A percentile compares a stretch with the other conserved stretches of the same genome.
Conservation (phyloP, 2,888 invertebrate species). For the Diaprepes abbreviatus region DNA sequence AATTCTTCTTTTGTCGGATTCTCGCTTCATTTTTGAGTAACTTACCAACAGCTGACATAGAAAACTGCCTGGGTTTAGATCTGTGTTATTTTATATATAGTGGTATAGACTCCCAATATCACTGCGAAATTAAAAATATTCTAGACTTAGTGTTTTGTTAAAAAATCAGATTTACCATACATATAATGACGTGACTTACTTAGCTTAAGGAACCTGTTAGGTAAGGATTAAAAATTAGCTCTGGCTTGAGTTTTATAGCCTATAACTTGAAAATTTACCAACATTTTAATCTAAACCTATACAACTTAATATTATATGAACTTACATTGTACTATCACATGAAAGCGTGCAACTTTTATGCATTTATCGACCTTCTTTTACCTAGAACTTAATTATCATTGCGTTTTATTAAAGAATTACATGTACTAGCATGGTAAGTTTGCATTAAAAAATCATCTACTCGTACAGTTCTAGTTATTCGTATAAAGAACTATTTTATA, state of each 20-base stretch:
- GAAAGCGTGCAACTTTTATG: conserved; percentile 9
- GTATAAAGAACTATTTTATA: too few species aligned
- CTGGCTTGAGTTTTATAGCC: neutral
- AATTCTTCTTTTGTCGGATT: too few species aligned
- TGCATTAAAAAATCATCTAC: conserved; percentile 19
- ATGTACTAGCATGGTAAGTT: conserved; percentile 8
- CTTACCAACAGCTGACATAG: too few species aligned
- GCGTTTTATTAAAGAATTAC: conserved; percentile 28
- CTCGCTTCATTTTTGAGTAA: too few species aligned
- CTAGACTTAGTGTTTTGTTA: too few species aligned
- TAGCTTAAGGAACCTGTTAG: neutral
- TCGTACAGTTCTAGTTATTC: conserved; percentile 5
- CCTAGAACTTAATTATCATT: conserved; percentile 24
- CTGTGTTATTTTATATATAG: too few species aligned
- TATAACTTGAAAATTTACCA: neutral
- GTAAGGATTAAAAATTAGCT: neutral
- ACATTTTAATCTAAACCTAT: neutral
- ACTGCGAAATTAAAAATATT: too few species aligned
- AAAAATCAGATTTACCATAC: too few species aligned
- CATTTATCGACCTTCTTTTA: conserved; percentile 8
- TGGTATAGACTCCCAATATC: too few species aligned
- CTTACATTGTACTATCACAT: neutral
- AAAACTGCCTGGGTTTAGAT: too few species aligned
- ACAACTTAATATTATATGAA: neutral
- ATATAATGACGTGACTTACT: too few species aligned